Percentiles rank a stretch among this genome's conserved stretches.
Evolutionary conservation across 2,888 invertebrate genomes (phyloP).

Genomic region (Mesorhabditis belari): DNA sequence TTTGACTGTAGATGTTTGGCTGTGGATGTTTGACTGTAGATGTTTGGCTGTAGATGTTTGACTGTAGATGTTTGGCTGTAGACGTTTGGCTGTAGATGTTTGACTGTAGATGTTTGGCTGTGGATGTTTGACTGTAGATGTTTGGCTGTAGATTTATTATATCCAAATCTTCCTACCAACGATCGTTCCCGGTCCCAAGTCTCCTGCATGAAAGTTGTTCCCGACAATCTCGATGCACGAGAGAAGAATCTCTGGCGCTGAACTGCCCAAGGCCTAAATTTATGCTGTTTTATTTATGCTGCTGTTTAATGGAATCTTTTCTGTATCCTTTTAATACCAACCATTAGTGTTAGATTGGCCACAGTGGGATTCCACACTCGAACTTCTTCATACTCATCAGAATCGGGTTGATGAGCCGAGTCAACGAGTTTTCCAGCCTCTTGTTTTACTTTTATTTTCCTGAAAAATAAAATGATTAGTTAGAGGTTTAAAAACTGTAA

Average conservation of each 20-base stretch:
- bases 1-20: no score
- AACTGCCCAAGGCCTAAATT: slow-evolving; percentile 59
- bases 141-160: background rate
- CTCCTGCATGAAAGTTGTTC: slow-evolving; percentile 60
- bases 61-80: no score
- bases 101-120: no score
- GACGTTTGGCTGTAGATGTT: no score
- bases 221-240: slow-evolving; percentile 59
- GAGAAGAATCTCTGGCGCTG: slow-evolving; percentile 61
- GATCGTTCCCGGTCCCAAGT: slow-evolving; percentile 61
- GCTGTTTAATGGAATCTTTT: background rate
- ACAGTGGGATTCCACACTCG: slow-evolving; percentile 62
- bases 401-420: background rate
- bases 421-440: slow-evolving; percentile 26
- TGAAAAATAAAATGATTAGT: slow-evolving; percentile 5
- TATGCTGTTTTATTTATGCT: slow-evolving; percentile 55
- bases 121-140: no score
- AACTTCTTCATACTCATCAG: slow-evolving; percentile 63
- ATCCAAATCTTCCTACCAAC: slow-evolving; percentile 58
- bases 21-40: no score
- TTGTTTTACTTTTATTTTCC: slow-evolving; percentile 55
- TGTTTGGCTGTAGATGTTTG: no score
- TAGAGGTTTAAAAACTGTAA: no score
- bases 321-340: background rate
- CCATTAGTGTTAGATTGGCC: slow-evolving; percentile 61